Conservation (phyloP, 1,140 invertebrate genomes). For the Trichoplusia ni region DNA sequence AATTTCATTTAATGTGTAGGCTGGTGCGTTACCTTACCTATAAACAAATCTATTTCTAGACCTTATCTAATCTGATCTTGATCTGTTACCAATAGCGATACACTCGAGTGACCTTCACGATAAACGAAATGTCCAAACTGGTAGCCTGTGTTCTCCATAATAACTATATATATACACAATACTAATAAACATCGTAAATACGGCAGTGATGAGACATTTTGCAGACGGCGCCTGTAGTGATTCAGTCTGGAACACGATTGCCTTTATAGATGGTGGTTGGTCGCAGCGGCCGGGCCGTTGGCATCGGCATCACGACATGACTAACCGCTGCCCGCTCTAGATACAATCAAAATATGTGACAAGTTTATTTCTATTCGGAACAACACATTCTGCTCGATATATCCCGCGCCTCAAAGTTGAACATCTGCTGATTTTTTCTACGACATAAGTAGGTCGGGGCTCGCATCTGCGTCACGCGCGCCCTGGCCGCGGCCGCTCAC, state of each 20-base stretch:
- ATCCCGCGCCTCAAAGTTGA: slow-evolving; percentile 68
- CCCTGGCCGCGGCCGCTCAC: slow-evolving; percentile 48
- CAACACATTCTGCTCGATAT: slow-evolving; percentile 77
- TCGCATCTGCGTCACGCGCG: slow-evolving; percentile 71
- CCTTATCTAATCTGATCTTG: slow-evolving; percentile 11
- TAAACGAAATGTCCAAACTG: background rate
- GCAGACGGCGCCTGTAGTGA: slow-evolving; percentile 79
- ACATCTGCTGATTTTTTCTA: slow-evolving; percentile 79
- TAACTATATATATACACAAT: too few relatives aligned
- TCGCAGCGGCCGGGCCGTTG: slow-evolving; percentile 67
- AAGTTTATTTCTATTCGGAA: slow-evolving; percentile 81
- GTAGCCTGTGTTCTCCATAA: slow-evolving; percentile 23
- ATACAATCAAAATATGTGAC: slow-evolving; percentile 81
- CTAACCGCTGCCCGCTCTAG: slow-evolving; percentile 77
- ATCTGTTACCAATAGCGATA: slow-evolving; percentile 15
- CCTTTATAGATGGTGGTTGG: slow-evolving; percentile 73
- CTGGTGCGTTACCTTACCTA: slow-evolving; percentile 6
- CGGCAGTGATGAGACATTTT: slow-evolving; percentile 76
- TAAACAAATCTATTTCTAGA: slow-evolving; percentile 11
- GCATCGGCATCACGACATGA: slow-evolving; percentile 75
- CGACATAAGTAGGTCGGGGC: slow-evolving; percentile 80
- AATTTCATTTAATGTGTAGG: slow-evolving; percentile 2
- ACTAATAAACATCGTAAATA: slow-evolving; percentile 52
- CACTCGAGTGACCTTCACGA: slow-evolving; percentile 2
- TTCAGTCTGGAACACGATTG: slow-evolving; percentile 75